Conservation (phyloP, 2,797 vertebrate species). For the Manis crassicaudata region DNA sequence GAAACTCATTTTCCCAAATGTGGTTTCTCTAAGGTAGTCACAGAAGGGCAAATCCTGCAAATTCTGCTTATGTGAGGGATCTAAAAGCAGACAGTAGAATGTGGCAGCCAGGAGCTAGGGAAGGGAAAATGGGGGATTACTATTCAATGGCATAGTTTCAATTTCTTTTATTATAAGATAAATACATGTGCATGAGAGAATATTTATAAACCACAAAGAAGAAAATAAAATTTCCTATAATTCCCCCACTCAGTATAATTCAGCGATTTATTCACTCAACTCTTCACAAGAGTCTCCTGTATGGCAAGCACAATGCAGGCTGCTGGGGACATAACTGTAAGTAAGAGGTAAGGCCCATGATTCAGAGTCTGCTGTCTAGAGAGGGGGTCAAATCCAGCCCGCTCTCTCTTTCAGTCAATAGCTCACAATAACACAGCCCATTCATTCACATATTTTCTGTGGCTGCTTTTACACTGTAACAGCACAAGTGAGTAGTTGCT, state of each 20-base stretch:
- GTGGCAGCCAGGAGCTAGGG: neutral
- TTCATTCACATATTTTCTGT: neutral
- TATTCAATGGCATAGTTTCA: neutral
- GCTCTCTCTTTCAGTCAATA: neutral
- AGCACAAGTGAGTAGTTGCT: neutral
- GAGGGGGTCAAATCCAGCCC: neutral
- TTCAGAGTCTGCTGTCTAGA: neutral
- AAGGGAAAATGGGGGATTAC: neutral
- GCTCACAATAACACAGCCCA: neutral
- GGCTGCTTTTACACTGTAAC: neutral
- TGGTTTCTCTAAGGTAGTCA: neutral
- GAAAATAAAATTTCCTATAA: neutral
- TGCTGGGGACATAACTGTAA: neutral
- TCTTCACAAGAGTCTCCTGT: no score
- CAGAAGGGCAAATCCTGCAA: neutral
- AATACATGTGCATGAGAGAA: neutral
- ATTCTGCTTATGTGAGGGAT: neutral
- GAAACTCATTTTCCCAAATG: neutral
- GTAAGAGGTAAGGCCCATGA: neutral
- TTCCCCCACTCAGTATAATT: neutral
- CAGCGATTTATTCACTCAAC: neutral
- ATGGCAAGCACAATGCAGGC: no score
- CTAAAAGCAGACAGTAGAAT: neutral
- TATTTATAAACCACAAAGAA: neutral
- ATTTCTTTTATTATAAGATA: neutral